Percentiles rank a stretch among this genome's conserved stretches.
These are phyloP conservation scores for Acanthisitta chloris DNA, from an alignment of 2,113 vertebrate genomes.

Conservation along the genomic window DNA sequence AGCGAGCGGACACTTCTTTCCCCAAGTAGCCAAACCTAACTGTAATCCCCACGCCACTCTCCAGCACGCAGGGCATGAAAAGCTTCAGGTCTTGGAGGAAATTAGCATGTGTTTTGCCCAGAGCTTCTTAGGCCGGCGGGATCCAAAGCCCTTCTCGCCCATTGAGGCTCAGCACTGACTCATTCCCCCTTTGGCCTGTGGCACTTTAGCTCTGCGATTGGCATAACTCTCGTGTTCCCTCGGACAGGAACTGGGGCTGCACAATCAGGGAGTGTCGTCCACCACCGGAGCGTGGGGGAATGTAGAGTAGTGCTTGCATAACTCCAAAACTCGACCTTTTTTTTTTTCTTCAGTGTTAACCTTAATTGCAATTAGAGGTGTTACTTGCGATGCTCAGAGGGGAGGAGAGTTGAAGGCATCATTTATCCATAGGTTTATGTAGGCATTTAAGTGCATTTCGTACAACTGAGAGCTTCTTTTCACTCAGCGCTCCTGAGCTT, in stretches of 20 bases:
- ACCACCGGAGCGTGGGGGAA: neutral
- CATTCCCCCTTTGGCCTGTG: neutral
- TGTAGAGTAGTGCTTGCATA: neutral
- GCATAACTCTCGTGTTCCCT: neutral
- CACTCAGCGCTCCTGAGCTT: neutral
- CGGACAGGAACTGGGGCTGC: neutral
- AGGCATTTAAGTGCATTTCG: neutral
- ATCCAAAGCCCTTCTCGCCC: neutral
- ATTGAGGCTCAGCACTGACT: neutral
- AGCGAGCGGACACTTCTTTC: neutral
- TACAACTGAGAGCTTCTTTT: neutral
- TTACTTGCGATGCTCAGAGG: neutral
- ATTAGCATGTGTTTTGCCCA: neutral
- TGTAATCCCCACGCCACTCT: neutral
- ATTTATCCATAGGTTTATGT: neutral
- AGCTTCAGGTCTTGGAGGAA: neutral
- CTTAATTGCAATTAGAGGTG: neutral
- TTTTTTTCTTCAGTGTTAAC: neutral
- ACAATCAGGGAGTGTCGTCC: neutral
- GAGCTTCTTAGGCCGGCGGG: conserved; percentile 3
- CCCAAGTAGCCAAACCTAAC: neutral
- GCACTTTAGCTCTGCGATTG: neutral
- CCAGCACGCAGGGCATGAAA: neutral
- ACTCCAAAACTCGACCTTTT: neutral
- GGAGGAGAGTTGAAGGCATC: neutral